Percentiles rank a stretch among this genome's conserved stretches.
phyloP scores from a whole-genome alignment of 2,113 vertebrate genomes.

The Kobus ellipsiprymnus region DNA sequence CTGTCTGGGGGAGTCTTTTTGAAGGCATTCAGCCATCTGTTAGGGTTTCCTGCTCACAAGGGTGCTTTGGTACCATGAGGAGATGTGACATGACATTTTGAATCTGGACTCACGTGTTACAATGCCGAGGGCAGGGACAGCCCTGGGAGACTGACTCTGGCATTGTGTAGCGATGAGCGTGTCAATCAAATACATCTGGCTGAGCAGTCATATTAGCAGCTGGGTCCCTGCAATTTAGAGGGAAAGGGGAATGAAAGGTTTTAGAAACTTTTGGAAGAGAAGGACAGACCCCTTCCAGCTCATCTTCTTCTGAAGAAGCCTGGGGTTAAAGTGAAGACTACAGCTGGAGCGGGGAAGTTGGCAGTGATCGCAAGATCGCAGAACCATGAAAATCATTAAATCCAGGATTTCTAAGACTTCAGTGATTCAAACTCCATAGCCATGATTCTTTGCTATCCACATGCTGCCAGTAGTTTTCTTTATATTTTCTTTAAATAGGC shows the following conservation, averaged over 20 bases:
- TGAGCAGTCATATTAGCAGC: background rate
- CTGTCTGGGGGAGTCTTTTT: slow-evolving; percentile 27
- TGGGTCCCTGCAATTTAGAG: background rate
- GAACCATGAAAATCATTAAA: background rate
- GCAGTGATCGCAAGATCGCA: background rate
- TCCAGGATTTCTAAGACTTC: background rate
- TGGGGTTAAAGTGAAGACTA: background rate
- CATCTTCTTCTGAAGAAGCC: background rate
- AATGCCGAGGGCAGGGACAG: slow-evolving; percentile 47
- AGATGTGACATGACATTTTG: slow-evolving; percentile 66
- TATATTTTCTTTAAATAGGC: background rate
- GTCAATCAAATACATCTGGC: slow-evolving; percentile 45
- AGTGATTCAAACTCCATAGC: background rate
- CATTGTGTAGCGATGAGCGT: background rate
- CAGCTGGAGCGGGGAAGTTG: background rate
- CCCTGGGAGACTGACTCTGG: background rate
- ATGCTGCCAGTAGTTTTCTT: background rate
- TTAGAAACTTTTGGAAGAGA: background rate
- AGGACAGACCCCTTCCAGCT: background rate
- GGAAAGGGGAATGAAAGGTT: background rate
- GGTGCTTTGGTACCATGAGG: slow-evolving; percentile 45
- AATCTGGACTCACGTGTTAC: slow-evolving; percentile 2
- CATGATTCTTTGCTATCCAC: background rate
- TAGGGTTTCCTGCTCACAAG: slow-evolving; percentile 55
- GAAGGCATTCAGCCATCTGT: slow-evolving; percentile 68